Evolutionary conservation across 2,797 vertebrate genomes (phyloP).

Genomic region (Otolemur crassicaudatus): DNA sequence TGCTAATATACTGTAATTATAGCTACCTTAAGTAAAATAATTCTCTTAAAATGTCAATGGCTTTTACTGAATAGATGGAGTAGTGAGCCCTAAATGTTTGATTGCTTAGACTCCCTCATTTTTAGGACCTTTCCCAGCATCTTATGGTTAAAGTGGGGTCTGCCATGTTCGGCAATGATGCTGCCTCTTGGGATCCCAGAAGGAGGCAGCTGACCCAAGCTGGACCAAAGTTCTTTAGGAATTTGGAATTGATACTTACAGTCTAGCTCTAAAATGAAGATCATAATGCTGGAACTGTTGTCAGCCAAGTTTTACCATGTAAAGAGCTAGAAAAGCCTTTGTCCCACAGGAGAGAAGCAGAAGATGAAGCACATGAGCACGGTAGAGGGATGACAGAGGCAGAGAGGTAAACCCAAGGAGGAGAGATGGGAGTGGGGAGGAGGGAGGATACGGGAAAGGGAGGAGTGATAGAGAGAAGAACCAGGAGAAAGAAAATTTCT

Average conservation of each 20-base stretch:
- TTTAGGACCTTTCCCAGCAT: not conserved
- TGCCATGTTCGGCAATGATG: not conserved
- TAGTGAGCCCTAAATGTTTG: not conserved
- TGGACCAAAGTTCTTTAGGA: not conserved
- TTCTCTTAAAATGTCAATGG: not conserved
- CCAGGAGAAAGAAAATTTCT: not conserved
- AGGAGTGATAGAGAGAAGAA: not conserved
- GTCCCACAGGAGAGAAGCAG: not conserved
- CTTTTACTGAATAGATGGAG: not conserved
- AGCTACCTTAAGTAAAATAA: not conserved
- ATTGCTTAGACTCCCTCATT: not conserved
- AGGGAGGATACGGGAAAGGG: not conserved
- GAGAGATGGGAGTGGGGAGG: not conserved
- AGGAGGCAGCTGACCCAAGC: not conserved
- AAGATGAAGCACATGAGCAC: not conserved
- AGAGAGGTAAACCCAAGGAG: not conserved
- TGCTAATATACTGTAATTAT: not conserved
- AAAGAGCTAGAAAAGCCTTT: not conserved
- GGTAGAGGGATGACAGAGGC: not conserved
- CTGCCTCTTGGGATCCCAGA: not conserved
- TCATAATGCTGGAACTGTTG: not conserved
- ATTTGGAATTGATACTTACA: constrained; percentile 17
- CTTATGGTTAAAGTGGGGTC: not conserved
- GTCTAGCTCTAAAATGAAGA: not conserved
- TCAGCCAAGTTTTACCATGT: not conserved